Percentiles rank a stretch among this genome's conserved stretches.
Evolutionary conservation across 30 jellyfish, hydroid and myxozoan genomes (phyloP).

Genomic region (Pelagia noctiluca): DNA sequence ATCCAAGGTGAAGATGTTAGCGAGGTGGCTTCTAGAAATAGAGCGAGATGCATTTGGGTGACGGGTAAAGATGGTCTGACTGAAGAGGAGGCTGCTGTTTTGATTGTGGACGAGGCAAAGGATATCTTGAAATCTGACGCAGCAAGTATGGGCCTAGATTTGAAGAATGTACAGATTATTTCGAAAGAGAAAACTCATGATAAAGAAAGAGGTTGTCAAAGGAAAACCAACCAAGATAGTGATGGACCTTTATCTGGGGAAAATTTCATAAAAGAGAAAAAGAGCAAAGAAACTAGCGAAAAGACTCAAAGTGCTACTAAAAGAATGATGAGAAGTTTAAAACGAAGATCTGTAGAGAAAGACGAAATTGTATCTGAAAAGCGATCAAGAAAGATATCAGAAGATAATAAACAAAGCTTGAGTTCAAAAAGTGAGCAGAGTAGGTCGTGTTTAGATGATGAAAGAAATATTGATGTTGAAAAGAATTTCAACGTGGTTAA

Average conservation of each 20-base stretch:
- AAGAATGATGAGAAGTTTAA: neutral
- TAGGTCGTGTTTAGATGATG: no score
- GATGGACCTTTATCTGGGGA: neutral
- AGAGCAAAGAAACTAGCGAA: neutral
- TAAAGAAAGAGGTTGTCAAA: no score
- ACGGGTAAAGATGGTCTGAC: conserved; percentile 91
- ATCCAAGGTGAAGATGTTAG: conserved; percentile 58
- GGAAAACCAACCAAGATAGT: no score
- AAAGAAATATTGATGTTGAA: no score
- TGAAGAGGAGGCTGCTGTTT: conserved; percentile 87
- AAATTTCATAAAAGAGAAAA: neutral
- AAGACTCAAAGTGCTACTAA: neutral
- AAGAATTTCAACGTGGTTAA: no score
- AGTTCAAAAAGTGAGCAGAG: no score
- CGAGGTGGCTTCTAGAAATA: conserved; percentile 45
- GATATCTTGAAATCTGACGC: conserved; percentile 81
- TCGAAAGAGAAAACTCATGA: neutral
- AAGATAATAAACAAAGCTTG: no score
- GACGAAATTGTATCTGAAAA: neutral
- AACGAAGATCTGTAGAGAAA: neutral
- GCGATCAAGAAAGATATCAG: no score
- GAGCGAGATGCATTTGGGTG: conserved; percentile 78
- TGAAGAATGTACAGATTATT: conserved; percentile 34
- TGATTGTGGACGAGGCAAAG: conserved; percentile 86
- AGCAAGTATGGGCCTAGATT: conserved; percentile 66